These are phyloP conservation scores for Engraulis encrasicolus DNA, from an alignment of 2,113 vertebrate genomes.

Conservation along the genomic window DNA sequence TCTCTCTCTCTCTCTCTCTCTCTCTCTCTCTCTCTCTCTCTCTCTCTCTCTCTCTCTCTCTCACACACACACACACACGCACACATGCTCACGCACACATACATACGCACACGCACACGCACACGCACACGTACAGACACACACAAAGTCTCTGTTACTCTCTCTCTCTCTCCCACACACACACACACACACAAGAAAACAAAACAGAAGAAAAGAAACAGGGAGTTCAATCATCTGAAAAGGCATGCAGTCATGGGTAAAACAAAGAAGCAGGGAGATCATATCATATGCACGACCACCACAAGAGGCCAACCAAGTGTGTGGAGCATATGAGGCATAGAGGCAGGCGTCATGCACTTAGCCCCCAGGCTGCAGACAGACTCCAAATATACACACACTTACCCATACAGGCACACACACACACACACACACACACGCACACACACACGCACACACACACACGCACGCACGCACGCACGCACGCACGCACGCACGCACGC, in stretches of 20 bases:
- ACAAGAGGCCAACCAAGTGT: neutral
- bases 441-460: neutral
- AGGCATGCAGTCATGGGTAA: neutral
- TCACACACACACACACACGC: neutral
- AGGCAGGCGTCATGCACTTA: neutral
- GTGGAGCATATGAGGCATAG: neutral
- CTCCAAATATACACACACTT: too few species aligned
- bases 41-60: neutral
- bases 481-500: neutral
- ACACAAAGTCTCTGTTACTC: neutral
- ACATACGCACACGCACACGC: too few species aligned
- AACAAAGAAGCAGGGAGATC: neutral
- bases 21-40: neutral
- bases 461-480: neutral
- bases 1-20: neutral
- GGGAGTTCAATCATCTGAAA: neutral
- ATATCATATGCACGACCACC: neutral
- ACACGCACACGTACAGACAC: neutral
- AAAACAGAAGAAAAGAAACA: neutral
- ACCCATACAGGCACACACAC: too few species aligned
- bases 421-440: too few species aligned
- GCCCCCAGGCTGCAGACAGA: neutral
- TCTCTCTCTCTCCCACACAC: neutral
- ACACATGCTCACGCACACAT: neutral
- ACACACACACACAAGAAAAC: neutral